Evolutionary conservation across 30 jellyfish, hydroid and myxozoan genomes (phyloP).

Genomic region (Pseudorhiza aurosa): DNA sequence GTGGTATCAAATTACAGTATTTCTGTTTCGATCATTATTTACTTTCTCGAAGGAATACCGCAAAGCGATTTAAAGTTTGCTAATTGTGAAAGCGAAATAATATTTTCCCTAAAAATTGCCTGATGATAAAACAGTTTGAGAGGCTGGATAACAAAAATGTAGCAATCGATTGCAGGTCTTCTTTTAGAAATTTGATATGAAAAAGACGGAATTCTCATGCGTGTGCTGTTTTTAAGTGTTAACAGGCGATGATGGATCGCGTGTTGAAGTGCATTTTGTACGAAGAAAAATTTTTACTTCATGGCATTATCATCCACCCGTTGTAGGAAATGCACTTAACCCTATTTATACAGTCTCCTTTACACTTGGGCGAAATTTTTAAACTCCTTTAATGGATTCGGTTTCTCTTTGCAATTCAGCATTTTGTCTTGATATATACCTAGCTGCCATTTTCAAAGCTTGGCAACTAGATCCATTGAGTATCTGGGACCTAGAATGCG

Average conservation of each 20-base stretch:
- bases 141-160: too few species aligned
- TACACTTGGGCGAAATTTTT: neutral
- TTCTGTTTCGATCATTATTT: too few species aligned
- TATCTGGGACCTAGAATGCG: neutral
- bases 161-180: neutral
- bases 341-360: slow-evolving; percentile 16
- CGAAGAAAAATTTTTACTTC: slow-evolving; percentile 1
- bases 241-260: slow-evolving; percentile 13
- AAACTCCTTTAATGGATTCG: slow-evolving; percentile 24
- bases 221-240: neutral
- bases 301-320: slow-evolving; percentile 21
- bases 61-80: too few species aligned
- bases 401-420: slow-evolving; percentile 32
- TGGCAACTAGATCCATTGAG: neutral
- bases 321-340: slow-evolving; percentile 32
- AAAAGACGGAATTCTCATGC: neutral
- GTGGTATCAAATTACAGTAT: too few species aligned
- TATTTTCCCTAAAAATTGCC: too few species aligned
- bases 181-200: neutral
- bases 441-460: neutral
- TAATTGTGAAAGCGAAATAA: too few species aligned
- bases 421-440: neutral
- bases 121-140: too few species aligned
- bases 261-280: neutral
- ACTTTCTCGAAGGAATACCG: too few species aligned